These are phyloP conservation scores for Ormyrus rosae DNA, from an alignment of 2,888 invertebrate genomes.

Conservation along the genomic window DNA sequence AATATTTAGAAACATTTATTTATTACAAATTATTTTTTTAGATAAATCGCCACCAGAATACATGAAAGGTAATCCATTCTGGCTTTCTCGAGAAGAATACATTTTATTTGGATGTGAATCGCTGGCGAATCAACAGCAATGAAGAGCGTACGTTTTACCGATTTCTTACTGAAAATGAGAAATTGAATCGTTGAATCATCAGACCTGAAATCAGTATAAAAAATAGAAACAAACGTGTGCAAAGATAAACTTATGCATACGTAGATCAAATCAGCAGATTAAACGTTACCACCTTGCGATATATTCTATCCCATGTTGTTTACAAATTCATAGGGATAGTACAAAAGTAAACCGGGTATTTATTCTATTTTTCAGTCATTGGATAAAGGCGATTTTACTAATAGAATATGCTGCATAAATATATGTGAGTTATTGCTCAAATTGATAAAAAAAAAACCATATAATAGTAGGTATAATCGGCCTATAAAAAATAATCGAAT, in stretches of 20 bases:
- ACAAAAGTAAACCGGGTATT: constrained; percentile 4
- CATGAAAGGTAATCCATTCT: constrained; percentile 73
- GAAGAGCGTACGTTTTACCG: constrained; percentile 12
- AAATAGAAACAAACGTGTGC: constrained; percentile 53
- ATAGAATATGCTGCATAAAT: background rate
- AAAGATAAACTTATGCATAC: constrained; percentile 12
- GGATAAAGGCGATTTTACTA: constrained; percentile 3
- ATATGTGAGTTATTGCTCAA: constrained; percentile 18
- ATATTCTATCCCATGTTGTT: constrained; percentile 70
- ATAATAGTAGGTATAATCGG: constrained; percentile 23
- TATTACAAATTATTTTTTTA: constrained; percentile 51
- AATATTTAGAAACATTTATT: constrained; percentile 28
- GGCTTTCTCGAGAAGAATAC: constrained; percentile 75
- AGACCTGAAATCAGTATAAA: background rate
- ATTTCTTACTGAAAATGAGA: constrained; percentile 16
- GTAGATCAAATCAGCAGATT: constrained; percentile 60
- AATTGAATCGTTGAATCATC: background rate
- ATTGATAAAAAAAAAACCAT: background rate
- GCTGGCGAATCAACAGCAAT: constrained; percentile 60
- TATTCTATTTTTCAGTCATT: constrained; percentile 4
- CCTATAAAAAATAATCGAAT: constrained; percentile 2
- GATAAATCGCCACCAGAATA: constrained; percentile 73
- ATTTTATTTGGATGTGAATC: constrained; percentile 75
- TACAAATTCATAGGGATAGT: constrained; percentile 61
- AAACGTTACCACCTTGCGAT: constrained; percentile 68